Conservation (phyloP, 2,797 vertebrate species). For the Mus spretus region DNA sequence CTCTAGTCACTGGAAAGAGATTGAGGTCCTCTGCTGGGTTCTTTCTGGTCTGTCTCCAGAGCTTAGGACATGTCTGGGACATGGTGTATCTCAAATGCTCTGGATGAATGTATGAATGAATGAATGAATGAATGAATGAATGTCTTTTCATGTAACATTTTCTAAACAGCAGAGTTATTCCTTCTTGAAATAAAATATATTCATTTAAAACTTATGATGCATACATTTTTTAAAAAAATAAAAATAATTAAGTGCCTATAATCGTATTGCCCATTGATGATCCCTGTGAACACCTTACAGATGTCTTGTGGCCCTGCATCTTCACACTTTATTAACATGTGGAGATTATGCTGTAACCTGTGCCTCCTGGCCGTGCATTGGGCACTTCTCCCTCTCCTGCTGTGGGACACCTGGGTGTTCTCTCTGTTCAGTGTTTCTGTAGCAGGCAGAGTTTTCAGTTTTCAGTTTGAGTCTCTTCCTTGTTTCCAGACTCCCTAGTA, state of each 20-base stretch:
- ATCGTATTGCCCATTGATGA: background rate
- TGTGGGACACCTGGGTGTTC: background rate
- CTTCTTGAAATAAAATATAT: background rate
- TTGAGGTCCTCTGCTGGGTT: fast-evolving
- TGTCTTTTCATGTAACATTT: background rate
- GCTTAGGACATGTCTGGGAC: background rate
- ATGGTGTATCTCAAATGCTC: fast-evolving
- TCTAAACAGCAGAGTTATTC: background rate
- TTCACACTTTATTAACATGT: background rate
- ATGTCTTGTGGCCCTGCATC: background rate
- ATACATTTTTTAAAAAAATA: background rate
- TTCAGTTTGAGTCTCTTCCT: too few relatives aligned
- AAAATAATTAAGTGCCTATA: background rate
- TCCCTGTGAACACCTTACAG: background rate
- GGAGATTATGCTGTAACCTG: fast-evolving
- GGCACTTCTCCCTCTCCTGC: background rate
- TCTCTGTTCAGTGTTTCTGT: background rate
- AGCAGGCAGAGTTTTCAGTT: background rate
- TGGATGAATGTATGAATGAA: background rate
- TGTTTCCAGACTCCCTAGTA: background rate
- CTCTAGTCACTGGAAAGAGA: background rate
- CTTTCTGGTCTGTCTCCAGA: background rate
- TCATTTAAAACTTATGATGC: background rate
- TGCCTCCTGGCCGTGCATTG: fast-evolving
- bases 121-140: background rate